A percentile compares a stretch with the other conserved stretches of the same genome.
phyloP scores from a whole-genome alignment of 2,797 vertebrate genomes.

The Menidia menidia region DNA sequence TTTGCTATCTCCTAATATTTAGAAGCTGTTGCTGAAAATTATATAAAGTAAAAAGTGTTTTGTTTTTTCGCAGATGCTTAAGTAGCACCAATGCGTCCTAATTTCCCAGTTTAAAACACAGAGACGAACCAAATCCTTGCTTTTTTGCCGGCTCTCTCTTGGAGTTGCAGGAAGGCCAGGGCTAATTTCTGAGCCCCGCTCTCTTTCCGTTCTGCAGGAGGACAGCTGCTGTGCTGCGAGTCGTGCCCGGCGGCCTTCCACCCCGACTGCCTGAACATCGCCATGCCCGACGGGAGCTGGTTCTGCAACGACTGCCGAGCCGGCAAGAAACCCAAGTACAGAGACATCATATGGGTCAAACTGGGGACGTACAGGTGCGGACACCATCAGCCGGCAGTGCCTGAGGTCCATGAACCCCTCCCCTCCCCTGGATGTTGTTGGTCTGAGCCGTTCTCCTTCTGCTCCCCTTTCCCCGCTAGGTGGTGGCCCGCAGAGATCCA shows the following conservation, averaged over 20 bases:
- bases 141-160: background rate
- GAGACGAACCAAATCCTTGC: too few species aligned
- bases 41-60: too few species aligned
- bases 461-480: slow-evolving; percentile 71
- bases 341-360: slow-evolving; percentile 98
- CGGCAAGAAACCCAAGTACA: slow-evolving; percentile 94
- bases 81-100: too few species aligned
- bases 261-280: slow-evolving; percentile 95
- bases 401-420: too few species aligned
- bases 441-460: background rate
- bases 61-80: too few species aligned
- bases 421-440: background rate
- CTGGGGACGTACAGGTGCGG: slow-evolving; percentile 95
- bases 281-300: slow-evolving; percentile 99
- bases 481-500: slow-evolving; percentile 99
- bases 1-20: too few species aligned
- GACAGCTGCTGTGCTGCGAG: slow-evolving; percentile 95
- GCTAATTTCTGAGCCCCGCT: too few species aligned
- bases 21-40: too few species aligned
- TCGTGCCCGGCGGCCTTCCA: slow-evolving; percentile 98
- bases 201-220: slow-evolving; percentile 80
- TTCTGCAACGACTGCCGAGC: slow-evolving; percentile 97
- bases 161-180: too few species aligned
- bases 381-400: rapidly evolving
- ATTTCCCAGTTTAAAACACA: too few species aligned